phyloP scores from a whole-genome alignment of 2,113 vertebrate genomes.

The Mesitornis unicolor region DNA sequence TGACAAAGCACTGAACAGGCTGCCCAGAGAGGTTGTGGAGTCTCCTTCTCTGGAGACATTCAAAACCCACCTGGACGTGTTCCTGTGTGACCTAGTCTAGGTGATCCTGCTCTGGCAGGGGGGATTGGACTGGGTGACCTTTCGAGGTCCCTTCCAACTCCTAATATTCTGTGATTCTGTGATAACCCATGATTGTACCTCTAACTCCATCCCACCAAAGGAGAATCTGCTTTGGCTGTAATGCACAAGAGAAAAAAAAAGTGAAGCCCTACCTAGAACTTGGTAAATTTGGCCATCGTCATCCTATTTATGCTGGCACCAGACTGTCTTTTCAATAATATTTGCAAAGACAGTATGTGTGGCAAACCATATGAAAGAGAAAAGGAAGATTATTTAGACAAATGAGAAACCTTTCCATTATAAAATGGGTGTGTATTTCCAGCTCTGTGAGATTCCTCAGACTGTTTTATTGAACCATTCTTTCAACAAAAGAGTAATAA shows the following conservation, averaged over 20 bases:
- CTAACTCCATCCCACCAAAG: not conserved
- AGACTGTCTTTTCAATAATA: not conserved
- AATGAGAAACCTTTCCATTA: not conserved
- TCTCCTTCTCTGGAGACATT: too few relatives aligned
- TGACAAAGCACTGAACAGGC: too few relatives aligned
- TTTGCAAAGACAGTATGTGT: not conserved
- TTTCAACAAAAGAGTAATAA: not conserved
- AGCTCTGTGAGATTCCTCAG: not conserved
- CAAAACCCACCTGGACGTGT: too few relatives aligned
- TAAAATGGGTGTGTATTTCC: not conserved
- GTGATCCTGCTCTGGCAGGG: too few relatives aligned
- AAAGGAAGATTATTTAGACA: not conserved
- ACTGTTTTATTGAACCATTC: not conserved
- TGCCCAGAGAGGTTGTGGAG: too few relatives aligned
- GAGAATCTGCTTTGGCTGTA: not conserved
- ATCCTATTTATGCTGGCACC: not conserved
- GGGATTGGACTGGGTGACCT: too few relatives aligned
- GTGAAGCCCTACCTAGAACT: not conserved
- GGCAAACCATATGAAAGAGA: not conserved
- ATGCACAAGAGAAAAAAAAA: not conserved
- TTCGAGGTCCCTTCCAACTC: too few relatives aligned
- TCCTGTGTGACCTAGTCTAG: too few relatives aligned
- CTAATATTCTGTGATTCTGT: too few relatives aligned
- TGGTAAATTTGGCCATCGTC: not conserved
- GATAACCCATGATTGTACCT: not conserved